These are phyloP conservation scores for Pogonophryne albipinna DNA, from an alignment of 2,797 vertebrate species.

Conservation along the genomic window DNA sequence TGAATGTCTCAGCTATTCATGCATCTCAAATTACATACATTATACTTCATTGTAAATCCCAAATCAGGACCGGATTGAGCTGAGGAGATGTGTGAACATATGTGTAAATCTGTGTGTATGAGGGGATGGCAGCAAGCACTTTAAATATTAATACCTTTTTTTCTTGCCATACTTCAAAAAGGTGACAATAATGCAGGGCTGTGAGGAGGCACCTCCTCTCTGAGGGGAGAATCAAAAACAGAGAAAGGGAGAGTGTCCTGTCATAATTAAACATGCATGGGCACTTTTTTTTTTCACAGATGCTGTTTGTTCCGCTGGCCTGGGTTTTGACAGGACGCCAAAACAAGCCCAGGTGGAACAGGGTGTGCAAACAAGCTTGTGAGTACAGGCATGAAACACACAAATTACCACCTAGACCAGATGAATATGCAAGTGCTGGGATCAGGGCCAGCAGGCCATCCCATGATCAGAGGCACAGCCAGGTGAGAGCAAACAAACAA, in stretches of 20 bases:
- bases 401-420: conserved; percentile 95
- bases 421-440: conserved; percentile 91
- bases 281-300: conserved; percentile 87
- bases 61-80: conserved; percentile 78
- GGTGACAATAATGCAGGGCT: conserved; percentile 91
- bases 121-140: conserved; percentile 67
- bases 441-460: conserved; percentile 75
- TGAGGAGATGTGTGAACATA: conserved; percentile 41
- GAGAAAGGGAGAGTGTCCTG: conserved; percentile 76
- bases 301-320: conserved; percentile 94
- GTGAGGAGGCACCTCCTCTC: conserved; percentile 88
- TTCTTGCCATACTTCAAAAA: conserved; percentile 91
- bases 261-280: conserved; percentile 99
- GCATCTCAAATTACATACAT: conserved; percentile 56
- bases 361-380: conserved; percentile 95
- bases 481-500: conserved; percentile 67
- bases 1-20: conserved; percentile 46
- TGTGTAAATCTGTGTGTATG: conserved; percentile 22
- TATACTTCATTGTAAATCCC: conserved; percentile 53
- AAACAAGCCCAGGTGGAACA: conserved; percentile 97
- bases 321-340: conserved; percentile 95
- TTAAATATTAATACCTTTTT: conserved; percentile 96
- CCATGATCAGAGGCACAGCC: conserved; percentile 54
- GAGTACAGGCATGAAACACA: conserved; percentile 93
- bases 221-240: conserved; percentile 79